These are phyloP conservation scores for Schlechtendalia chinensis DNA, from an alignment of 1,140 invertebrate species.

Conservation along the genomic window DNA sequence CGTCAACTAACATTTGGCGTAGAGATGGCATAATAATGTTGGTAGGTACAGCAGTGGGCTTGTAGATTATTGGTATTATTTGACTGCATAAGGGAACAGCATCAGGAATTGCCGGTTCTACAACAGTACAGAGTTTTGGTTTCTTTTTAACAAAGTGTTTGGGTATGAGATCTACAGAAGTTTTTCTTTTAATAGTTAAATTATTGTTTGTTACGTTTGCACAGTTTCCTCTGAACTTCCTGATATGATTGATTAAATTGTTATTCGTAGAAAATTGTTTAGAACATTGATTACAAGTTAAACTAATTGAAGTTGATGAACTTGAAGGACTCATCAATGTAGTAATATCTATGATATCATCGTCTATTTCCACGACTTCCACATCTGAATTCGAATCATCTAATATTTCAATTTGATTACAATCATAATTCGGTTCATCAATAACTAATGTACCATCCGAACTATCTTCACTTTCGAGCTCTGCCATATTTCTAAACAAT, in stretches of 20 bases:
- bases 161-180: not conserved
- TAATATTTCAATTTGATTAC: slow-evolving; percentile 11
- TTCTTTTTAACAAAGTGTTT: not conserved
- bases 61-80: not conserved
- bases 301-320: not conserved
- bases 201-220: not conserved
- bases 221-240: slow-evolving; percentile 19
- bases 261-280: slow-evolving; percentile 9
- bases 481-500: slow-evolving; percentile 39
- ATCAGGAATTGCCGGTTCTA: not conserved
- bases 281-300: slow-evolving; percentile 6
- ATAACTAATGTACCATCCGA: slow-evolving; percentile 30
- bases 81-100: not conserved
- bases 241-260: slow-evolving; percentile 21
- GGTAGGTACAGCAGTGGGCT: not conserved
- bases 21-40: slow-evolving; percentile 1
- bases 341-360: not conserved
- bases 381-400: slow-evolving; percentile 2
- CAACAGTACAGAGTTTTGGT: not conserved
- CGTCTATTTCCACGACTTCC: not conserved
- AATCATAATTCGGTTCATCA: slow-evolving; percentile 25
- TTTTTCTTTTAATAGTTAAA: not conserved
- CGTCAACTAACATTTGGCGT: slow-evolving; percentile 5
- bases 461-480: slow-evolving; percentile 41
- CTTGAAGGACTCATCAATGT: not conserved